phyloP scores from a whole-genome alignment of 2,113 vertebrate genomes.

The Dendropsophus ebraccatus region DNA sequence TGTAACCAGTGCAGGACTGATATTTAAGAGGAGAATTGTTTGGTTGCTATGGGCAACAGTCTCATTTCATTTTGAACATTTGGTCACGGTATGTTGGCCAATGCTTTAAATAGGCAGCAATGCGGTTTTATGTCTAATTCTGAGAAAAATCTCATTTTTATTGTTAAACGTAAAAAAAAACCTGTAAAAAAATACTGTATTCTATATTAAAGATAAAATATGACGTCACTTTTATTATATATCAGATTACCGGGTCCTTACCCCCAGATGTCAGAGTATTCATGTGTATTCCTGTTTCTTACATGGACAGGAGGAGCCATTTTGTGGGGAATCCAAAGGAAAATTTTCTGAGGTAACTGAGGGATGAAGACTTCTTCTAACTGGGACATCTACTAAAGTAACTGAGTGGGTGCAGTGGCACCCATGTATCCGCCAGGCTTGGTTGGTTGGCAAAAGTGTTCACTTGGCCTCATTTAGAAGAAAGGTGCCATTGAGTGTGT shows the following conservation, averaged over 20 bases:
- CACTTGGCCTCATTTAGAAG: too few relatives aligned
- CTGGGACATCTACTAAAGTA: too few relatives aligned
- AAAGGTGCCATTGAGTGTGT: too few relatives aligned
- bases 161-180: background rate
- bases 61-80: background rate
- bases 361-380: too few relatives aligned
- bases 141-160: background rate
- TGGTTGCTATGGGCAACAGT: background rate
- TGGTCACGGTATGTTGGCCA: background rate
- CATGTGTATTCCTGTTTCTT: background rate
- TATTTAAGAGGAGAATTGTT: background rate
- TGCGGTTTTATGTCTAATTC: background rate
- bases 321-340: background rate
- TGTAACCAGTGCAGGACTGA: background rate
- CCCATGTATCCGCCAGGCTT: too few relatives aligned
- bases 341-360: background rate
- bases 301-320: background rate
- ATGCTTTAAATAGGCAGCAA: background rate
- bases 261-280: slow-evolving; percentile 10
- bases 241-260: background rate
- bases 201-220: background rate
- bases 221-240: slow-evolving; percentile 12
- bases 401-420: too few relatives aligned
- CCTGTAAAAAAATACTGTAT: background rate
- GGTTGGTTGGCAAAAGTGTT: too few relatives aligned